Conservation (phyloP, 1,140 invertebrate species). For the Bicyclus anynana region DNA sequence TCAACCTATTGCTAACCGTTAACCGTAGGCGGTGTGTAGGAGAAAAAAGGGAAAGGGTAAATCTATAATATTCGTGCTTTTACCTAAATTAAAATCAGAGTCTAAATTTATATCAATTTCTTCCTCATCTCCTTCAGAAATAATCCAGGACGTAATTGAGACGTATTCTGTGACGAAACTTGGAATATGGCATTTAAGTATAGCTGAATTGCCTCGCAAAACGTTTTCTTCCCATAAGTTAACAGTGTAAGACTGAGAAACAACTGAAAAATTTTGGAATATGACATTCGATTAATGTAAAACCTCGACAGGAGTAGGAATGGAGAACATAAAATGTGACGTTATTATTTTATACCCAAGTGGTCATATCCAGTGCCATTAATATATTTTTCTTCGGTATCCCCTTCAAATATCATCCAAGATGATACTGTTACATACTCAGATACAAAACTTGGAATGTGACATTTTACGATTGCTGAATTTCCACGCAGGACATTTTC, state of each 20-base stretch:
- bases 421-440: constrained; percentile 91
- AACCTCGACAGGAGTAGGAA: constrained; percentile 75
- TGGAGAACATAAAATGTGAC: constrained; percentile 79
- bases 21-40: background rate
- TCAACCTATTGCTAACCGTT: background rate
- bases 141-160: constrained; percentile 84
- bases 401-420: constrained; percentile 83
- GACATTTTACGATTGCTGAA: constrained; percentile 92
- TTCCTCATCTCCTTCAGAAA: constrained; percentile 80
- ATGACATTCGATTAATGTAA: constrained; percentile 70
- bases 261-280: constrained; percentile 82
- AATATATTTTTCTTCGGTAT: constrained; percentile 69
- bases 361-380: constrained; percentile 57
- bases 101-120: constrained; percentile 63
- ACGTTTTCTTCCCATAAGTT: constrained; percentile 95
- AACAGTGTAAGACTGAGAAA: constrained; percentile 91
- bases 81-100: constrained; percentile 62
- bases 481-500: constrained; percentile 93
- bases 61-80: constrained; percentile 11
- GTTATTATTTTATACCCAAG: constrained; percentile 46
- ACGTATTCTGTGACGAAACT: constrained; percentile 95
- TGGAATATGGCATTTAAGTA: constrained; percentile 94
- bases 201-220: constrained; percentile 90
- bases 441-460: constrained; percentile 93
- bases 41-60: constrained; percentile 1